Conservation (phyloP, 2,113 vertebrate genomes). For the Sialia sialis region DNA sequence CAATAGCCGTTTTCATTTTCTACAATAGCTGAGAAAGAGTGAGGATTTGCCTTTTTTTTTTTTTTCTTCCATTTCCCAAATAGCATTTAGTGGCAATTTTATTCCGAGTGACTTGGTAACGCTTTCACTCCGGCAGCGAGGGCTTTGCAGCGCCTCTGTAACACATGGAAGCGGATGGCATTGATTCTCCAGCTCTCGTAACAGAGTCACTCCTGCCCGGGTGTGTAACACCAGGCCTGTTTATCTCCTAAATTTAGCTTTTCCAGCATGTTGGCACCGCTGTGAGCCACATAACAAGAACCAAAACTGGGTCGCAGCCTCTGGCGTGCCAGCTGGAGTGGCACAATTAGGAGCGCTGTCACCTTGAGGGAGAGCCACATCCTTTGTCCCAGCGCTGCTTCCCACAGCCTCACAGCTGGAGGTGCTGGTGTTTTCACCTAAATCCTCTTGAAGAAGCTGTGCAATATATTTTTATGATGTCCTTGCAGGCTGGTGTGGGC, state of each 20-base stretch:
- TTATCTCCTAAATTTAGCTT: conserved; percentile 49
- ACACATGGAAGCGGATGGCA: neutral
- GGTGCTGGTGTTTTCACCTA: neutral
- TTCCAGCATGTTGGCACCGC: neutral
- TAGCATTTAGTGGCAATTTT: conserved; percentile 45
- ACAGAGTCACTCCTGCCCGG: neutral
- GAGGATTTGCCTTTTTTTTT: neutral
- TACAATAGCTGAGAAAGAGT: conserved; percentile 5
- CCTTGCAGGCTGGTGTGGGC: neutral
- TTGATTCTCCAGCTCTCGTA: neutral
- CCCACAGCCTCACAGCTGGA: neutral
- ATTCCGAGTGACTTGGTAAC: conserved; percentile 1
- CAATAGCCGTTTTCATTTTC: neutral
- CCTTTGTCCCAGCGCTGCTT: neutral
- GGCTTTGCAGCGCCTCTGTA: neutral
- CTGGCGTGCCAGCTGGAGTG: neutral
- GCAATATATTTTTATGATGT: neutral
- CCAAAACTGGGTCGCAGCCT: conserved; percentile 39
- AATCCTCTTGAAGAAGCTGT: neutral
- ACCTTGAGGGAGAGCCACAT: neutral
- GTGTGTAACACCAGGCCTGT: neutral
- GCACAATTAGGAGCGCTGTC: neutral
- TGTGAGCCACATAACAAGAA: neutral
- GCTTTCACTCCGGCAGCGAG: neutral
- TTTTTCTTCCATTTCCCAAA: neutral